Evolutionary conservation across 2,113 vertebrate species (phyloP), one percentile per base, ranked within the genome.

Genomic region (Sclerurus mexicanus): DNA sequence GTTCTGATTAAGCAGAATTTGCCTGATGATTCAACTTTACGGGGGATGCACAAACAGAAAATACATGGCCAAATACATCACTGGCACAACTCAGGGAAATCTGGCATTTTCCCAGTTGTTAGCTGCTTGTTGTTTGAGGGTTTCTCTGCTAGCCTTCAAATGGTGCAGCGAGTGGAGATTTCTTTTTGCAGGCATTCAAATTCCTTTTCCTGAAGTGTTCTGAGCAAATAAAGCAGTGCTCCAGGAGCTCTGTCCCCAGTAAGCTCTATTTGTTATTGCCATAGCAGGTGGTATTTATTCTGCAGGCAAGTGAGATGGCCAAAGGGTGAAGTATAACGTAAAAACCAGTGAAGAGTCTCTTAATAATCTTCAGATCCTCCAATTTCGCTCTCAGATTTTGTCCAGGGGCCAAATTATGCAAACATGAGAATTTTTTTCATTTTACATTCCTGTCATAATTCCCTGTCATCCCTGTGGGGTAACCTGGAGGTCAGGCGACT

Each of bases 1-100:
- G 15, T 60, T 88, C 72, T 86, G 79, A 90, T 81, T 72, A 91
- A 75, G 79, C 37, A 78, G 50, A 95, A 86, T 95, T 85, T 93
- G 31, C 64, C 46, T 3, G 39, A 56, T 95, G 93, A 96, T 88
- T 96, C 93, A 96, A 46, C 40, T 71, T 78, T 53, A 92, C 93
- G 90, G 76, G 83, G 86, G 88, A 86, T 60, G 93, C 50, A 84
- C 56, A 63, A 80, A 64, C 33, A 59, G 76, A 90, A 88, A 77
- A 88, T 56, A n/a, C 46, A 37, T 7, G 60, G 77, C 74, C 85
- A 91, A 94, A 92, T 76, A 72, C 12, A 0, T 72, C 71, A 59
- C 62, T 93, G 90, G 89, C 81, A 91, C 31, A 85, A 85, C 13
- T 56, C 63, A 60, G 46, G 56, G 67, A 91, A 85, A 63, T 27